Base-by-base conservation (phyloP, 1,140 invertebrate genomes). In the Rhagoletis pomonella region DNA sequence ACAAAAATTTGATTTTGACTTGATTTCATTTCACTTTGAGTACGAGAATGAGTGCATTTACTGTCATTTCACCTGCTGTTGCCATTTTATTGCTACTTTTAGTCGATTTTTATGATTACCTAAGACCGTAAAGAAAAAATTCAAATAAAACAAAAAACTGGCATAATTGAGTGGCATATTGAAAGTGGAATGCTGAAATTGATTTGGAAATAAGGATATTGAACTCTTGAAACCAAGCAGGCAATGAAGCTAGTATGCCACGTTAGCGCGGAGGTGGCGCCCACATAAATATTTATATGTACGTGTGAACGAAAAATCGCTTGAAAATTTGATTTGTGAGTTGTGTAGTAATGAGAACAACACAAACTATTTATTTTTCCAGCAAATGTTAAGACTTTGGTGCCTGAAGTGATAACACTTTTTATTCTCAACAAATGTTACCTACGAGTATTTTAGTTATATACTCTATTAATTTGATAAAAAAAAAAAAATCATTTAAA, bases 21-120 rank as follows among this genome's bases (percentile, higher is more conserved):
- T 81, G 73, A 81, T 81, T 81, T 55, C 17, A 81, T 81, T 81
- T 81, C 73, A 81, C 73, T 81, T 81, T 58, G 50, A 81, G 73
- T 55, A 47, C 47, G 73, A 47, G 73, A 81, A 44, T 81, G 73
- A 55, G 19, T 81, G n/a, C 17, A 81, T 81, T 81, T 55, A 50
- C 73, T 81, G 73, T 81, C 73, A 58, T 55, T 81, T 81, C 47
- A 2, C 2, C 47, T 81, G 6, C 73, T 81, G 73, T 42, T 81
- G 42, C 55, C 86, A 67, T 67, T 86, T 86, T 39, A 62, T 10
- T 64, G 58, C 85, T 86, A 62, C 62, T 86, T 62, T 86, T 14
- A 44, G 85, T 65, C 62, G 85, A 86, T 60, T 86, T 86, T 64
- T 86, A 86, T 86, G 39, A 64, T 62, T 64, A 62, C 62, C 42